Evolutionary conservation across 2,113 vertebrate genomes (phyloP).

Genomic region (Chrysemys picta): DNA sequence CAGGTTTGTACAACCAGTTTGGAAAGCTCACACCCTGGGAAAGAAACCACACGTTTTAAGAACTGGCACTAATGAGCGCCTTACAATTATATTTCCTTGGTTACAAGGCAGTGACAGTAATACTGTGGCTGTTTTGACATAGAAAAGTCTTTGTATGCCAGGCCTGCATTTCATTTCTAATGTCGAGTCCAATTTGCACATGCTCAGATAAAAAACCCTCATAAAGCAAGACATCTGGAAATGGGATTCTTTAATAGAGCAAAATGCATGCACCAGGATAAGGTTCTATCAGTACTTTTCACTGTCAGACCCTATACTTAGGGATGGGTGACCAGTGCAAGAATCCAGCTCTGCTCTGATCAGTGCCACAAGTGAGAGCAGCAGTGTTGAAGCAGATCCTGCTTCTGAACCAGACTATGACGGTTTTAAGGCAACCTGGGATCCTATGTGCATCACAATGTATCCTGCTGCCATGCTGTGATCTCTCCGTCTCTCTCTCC

Average conservation of each 20-base stretch:
- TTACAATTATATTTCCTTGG: background rate
- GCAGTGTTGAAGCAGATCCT: background rate
- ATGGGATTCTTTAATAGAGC: background rate
- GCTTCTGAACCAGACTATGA: background rate
- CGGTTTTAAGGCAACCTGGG: background rate
- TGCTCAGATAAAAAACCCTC: fast-evolving
- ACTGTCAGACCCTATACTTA: background rate
- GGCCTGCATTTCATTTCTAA: background rate
- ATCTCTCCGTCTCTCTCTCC: background rate
- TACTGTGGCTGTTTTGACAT: background rate
- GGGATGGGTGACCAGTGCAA: background rate
- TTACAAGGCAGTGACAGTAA: background rate
- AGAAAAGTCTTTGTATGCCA: background rate
- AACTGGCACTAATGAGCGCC: background rate
- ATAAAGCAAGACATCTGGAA: background rate
- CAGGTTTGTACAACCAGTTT: background rate
- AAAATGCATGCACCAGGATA: background rate
- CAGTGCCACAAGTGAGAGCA: background rate
- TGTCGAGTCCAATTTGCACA: background rate
- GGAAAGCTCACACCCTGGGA: fast-evolving
- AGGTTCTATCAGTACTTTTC: background rate
- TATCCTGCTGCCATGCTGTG: background rate
- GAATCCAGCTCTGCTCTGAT: background rate
- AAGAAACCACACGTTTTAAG: background rate
- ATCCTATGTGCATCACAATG: background rate